phyloP scores from a whole-genome alignment of 2,888 invertebrate species.

The Harmothoe impar region DNA sequence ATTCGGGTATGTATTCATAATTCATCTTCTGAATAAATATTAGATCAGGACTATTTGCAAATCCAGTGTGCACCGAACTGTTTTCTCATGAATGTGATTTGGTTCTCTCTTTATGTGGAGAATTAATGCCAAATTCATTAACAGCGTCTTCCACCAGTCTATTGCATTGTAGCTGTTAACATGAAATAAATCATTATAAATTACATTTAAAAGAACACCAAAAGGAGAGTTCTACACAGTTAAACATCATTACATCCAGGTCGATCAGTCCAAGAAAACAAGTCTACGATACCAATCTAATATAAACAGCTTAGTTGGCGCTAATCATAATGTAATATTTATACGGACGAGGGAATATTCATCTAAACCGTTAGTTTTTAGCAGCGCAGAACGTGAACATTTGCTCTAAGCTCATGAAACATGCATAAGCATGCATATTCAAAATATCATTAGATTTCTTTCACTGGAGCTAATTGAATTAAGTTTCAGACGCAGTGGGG shows the following conservation, averaged over 20 bases:
- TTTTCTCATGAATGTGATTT: too few relatives aligned
- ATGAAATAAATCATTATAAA: too few relatives aligned
- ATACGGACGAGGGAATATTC: not conserved
- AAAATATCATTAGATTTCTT: constrained; percentile 55
- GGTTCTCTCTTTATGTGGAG: too few relatives aligned
- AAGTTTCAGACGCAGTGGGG: constrained; percentile 10
- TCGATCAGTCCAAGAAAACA: constrained; percentile 23
- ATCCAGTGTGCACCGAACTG: too few relatives aligned
- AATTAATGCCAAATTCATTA: too few relatives aligned
- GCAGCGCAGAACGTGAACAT: not conserved
- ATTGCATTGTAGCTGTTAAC: too few relatives aligned
- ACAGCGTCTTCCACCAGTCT: too few relatives aligned
- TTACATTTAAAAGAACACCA: too few relatives aligned
- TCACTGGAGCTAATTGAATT: constrained; percentile 44
- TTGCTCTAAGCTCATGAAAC: constrained; percentile 15
- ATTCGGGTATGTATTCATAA: too few relatives aligned
- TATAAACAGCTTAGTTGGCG: not conserved
- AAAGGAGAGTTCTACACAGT: not conserved
- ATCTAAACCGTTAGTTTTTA: not conserved
- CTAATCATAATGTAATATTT: not conserved
- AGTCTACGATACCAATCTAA: not conserved
- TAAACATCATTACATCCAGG: not conserved
- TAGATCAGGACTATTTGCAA: too few relatives aligned
- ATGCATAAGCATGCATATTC: constrained; percentile 54
- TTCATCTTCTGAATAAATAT: too few relatives aligned